phyloP scores from a whole-genome alignment of 2,113 vertebrate species.

The Sterrhoptilus dennistouni region DNA sequence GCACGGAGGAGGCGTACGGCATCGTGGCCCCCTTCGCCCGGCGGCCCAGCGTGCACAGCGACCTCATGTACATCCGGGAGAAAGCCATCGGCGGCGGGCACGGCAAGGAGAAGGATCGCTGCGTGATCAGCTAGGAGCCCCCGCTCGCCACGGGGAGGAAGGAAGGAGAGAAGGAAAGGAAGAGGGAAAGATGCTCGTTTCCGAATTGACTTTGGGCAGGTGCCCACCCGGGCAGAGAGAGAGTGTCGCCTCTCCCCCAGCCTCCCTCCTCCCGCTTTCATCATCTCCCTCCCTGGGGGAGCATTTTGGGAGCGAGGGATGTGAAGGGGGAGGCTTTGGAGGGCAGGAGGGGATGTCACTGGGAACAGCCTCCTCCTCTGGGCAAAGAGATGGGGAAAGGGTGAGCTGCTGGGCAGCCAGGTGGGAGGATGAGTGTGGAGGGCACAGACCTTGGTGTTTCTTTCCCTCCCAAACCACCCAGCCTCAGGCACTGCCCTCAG shows the following conservation, averaged over 20 bases:
- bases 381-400: background rate
- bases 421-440: background rate
- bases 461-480: background rate
- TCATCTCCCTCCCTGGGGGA: background rate
- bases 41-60: constrained; percentile 95
- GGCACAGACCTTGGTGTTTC: background rate
- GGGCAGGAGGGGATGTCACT: background rate
- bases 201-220: background rate
- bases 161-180: background rate
- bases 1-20: constrained; percentile 85
- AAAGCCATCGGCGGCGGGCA: constrained; percentile 87
- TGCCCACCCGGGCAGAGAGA: background rate
- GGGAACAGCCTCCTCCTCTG: background rate
- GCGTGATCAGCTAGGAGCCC: constrained; percentile 86
- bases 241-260: background rate
- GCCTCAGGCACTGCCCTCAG: background rate
- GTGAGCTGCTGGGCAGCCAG: background rate
- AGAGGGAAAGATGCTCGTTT: background rate
- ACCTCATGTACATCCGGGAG: constrained; percentile 96
- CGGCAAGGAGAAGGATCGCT: constrained; percentile 90
- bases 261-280: constrained; percentile 7
- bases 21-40: constrained; percentile 92
- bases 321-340: background rate
- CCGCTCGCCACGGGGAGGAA: background rate
- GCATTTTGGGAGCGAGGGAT: constrained; percentile 9